Evolutionary conservation across 2,888 invertebrate species (phyloP), one percentile per base, ranked within the genome.

Genomic region (Tridacna gigas): DNA sequence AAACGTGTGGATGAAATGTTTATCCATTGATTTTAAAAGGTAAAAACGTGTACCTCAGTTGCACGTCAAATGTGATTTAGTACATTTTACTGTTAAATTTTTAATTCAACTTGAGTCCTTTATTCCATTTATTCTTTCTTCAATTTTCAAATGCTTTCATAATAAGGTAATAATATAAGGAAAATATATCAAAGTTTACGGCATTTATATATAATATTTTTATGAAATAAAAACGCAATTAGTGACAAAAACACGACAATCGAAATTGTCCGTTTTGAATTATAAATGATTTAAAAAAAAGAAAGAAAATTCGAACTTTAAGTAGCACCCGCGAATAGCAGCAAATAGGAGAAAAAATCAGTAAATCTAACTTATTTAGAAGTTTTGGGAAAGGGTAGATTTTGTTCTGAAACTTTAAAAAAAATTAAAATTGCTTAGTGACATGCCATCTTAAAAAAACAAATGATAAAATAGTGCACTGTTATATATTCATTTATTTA

Each of bases 1-100:
- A 48, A 71, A 63, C 48, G 71, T 71, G 71, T 51, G 71, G 45
- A 51, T 45, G 37, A 71, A 71, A 71, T 71, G 51, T 25, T 71
- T 71, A 71, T 71, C 12, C n/a, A 71, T 71, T 48, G 2, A 25
- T 25, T 22, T 22, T 37, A 45, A 28, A 37, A 45, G 67, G 28
- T 45, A 45, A 13, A 20, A n/a, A 67, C 12, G n/a, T 67, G 67
- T 67, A 67, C 15, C 7, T 67, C 18, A 22, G 22, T 63, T 13
- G 22, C 13, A 4, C 4, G 22, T n/a, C 22, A 22, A 63, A 22
- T 9, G 22, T 25, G 22, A 25, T 22, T 22, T 63, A n/a, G 63
- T 63, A 5, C 25, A n/a, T 4, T 25, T n/a, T 25, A 9, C 25
- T 9, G n/a, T 25, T 22, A 5, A 25, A 1, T 63, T 18, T 25